These are phyloP conservation scores for Drosophila paranaensis DNA, from an alignment of 2,888 invertebrate genomes.

Conservation along the genomic window DNA sequence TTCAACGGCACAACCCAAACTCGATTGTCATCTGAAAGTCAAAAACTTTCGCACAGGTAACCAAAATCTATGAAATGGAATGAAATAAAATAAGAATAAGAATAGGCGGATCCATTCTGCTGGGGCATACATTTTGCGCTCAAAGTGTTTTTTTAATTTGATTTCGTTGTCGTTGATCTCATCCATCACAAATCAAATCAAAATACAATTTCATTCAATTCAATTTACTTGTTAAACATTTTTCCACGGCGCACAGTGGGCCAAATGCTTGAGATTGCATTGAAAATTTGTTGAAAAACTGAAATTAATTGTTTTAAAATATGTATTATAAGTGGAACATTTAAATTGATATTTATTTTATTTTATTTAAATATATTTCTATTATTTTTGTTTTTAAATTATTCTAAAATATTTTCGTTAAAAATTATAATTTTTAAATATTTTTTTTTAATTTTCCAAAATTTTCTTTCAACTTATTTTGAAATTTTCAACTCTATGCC, in stretches of 20 bases:
- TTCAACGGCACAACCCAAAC: constrained; percentile 38
- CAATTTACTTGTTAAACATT: constrained; percentile 65
- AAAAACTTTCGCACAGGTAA: constrained; percentile 64
- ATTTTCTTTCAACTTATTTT: background rate
- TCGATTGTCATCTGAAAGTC: constrained; percentile 62
- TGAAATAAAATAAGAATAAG: background rate
- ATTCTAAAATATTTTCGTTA: background rate
- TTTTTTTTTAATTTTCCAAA: background rate
- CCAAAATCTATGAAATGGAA: constrained; percentile 1
- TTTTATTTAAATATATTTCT: background rate
- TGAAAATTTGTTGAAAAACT: background rate
- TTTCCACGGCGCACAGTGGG: constrained; percentile 18
- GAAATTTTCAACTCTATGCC: background rate
- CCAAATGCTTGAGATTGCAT: background rate
- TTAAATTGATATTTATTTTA: background rate
- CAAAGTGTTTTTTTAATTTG: constrained; percentile 40
- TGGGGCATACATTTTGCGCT: constrained; percentile 30
- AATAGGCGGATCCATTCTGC: constrained; percentile 24
- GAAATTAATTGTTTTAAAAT: background rate
- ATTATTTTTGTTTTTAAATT: background rate
- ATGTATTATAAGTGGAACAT: background rate
- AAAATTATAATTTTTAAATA: background rate
- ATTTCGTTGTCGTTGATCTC: constrained; percentile 45
- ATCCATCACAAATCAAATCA: constrained; percentile 66
- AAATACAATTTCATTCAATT: constrained; percentile 68